A percentile compares a stretch with the other conserved stretches of the same genome.
Conservation (phyloP, 2,113 vertebrate species). For the Chaetura pelagica region DNA sequence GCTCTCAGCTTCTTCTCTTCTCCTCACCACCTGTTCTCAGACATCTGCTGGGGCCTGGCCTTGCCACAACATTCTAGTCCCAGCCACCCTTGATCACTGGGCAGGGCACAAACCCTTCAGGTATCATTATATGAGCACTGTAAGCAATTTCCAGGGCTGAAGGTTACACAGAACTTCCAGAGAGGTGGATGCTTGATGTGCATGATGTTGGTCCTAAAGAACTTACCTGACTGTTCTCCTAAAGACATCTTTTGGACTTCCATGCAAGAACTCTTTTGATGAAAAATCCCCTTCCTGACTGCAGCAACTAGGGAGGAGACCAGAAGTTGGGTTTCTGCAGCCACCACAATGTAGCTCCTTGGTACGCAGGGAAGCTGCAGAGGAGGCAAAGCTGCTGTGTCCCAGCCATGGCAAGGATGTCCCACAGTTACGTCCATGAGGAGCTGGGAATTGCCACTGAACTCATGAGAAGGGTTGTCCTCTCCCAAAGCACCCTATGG, state of each 20-base stretch:
- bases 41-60: neutral
- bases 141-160: neutral
- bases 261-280: no score
- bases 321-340: neutral
- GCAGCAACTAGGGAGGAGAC: neutral
- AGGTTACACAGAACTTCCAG: neutral
- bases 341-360: accelerated
- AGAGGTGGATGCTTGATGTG: neutral
- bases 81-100: neutral
- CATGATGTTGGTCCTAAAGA: neutral
- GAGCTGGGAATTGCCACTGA: neutral
- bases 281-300: neutral
- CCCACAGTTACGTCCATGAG: neutral
- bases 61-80: neutral
- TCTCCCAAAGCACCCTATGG: neutral
- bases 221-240: neutral
- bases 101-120: neutral
- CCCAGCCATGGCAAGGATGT: accelerated
- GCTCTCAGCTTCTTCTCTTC: neutral
- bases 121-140: accelerated
- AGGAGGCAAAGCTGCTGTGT: neutral
- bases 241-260: neutral
- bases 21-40: accelerated
- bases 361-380: neutral
- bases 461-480: neutral